These are phyloP conservation scores for Odontesthes bonariensis DNA, from an alignment of 2,113 vertebrate species.

Conservation along the genomic window DNA sequence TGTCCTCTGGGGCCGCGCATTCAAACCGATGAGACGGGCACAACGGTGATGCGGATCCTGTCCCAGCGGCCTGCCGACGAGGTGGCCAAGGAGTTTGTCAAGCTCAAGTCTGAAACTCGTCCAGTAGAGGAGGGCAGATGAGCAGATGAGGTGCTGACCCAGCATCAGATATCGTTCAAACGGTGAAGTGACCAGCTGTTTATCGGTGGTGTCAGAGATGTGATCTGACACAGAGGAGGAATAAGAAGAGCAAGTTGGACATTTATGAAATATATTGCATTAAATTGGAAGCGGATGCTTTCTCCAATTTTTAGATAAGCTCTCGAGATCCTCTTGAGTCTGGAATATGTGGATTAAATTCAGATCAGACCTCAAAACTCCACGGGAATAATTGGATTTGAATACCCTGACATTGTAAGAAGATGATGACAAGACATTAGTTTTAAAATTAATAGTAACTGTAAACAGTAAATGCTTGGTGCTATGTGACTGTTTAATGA, in stretches of 20 bases:
- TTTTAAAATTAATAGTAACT: neutral
- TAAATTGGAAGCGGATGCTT: too few species aligned
- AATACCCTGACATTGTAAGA: neutral
- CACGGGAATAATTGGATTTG: rapidly evolving
- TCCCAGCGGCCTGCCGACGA: slow-evolving; percentile 94
- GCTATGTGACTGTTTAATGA: neutral
- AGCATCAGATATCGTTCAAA: neutral
- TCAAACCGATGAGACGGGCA: slow-evolving; percentile 92
- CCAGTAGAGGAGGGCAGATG: slow-evolving; percentile 93
- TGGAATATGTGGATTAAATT: neutral
- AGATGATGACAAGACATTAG: neutral
- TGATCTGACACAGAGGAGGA: too few species aligned
- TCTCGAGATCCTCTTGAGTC: neutral
- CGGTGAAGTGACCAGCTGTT: neutral
- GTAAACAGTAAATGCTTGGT: neutral
- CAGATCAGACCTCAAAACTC: neutral
- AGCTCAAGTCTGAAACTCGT: slow-evolving; percentile 93
- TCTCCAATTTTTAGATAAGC: too few species aligned
- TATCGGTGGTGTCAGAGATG: neutral
- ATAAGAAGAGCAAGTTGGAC: too few species aligned
- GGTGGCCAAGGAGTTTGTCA: slow-evolving; percentile 95
- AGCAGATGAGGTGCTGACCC: slow-evolving; percentile 18
- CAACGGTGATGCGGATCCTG: slow-evolving; percentile 93
- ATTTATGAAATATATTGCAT: too few species aligned
- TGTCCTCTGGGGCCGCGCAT: slow-evolving; percentile 90